A percentile compares a stretch with the other conserved stretches of the same genome.
Conservation (phyloP, 2,113 vertebrate genomes). For the Scortum barcoo region DNA sequence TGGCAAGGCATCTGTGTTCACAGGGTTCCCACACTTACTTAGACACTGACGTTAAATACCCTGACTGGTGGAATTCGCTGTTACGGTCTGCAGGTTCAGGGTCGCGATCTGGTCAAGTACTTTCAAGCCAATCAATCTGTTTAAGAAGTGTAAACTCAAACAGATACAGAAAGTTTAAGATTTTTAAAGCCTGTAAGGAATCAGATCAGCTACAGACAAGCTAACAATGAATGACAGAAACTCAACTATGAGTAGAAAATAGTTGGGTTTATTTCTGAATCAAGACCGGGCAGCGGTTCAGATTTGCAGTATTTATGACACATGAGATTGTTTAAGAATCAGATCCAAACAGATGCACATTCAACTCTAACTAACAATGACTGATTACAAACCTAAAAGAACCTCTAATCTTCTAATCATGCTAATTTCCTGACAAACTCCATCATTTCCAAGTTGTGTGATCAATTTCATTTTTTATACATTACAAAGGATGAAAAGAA, state of each 20-base stretch:
- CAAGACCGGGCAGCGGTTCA: conserved; percentile 2
- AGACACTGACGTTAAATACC: conserved; percentile 12
- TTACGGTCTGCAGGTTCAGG: conserved; percentile 4
- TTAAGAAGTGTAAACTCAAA: not conserved
- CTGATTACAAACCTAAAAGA: not conserved
- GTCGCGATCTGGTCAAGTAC: not conserved
- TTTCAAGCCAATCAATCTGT: not conserved
- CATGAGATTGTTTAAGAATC: not conserved
- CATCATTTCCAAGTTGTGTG: conserved; percentile 13
- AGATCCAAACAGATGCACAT: conserved; percentile 26
- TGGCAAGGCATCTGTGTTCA: conserved; percentile 4
- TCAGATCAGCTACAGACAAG: not conserved
- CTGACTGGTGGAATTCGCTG: not conserved
- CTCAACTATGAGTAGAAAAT: conserved; percentile 29
- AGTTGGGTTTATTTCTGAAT: conserved; percentile 62
- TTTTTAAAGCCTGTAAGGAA: not conserved
- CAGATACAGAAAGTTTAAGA: not conserved
- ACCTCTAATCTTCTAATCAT: not conserved
- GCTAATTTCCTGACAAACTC: not conserved
- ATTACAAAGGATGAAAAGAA: conserved; percentile 22
- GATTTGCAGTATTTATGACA: conserved; percentile 21
- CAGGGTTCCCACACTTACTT: conserved; percentile 28
- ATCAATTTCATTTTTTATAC: conserved; percentile 36
- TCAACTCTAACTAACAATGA: conserved; percentile 18
- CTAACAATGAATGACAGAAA: not conserved